Base-by-base conservation (phyloP, 2,797 vertebrate genomes). In the Mus spretus region DNA sequence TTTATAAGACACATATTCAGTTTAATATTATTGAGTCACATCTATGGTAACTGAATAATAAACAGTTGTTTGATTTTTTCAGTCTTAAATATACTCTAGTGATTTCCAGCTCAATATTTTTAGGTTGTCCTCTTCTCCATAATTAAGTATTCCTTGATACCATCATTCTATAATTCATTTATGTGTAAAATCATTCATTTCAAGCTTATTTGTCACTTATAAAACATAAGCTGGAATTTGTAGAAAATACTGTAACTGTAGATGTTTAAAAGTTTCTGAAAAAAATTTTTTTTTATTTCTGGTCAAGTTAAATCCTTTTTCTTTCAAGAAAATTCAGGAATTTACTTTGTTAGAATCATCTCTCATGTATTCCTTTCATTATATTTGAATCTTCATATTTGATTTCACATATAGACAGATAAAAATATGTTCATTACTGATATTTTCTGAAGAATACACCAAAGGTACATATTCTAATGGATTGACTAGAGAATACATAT, bases 1-100 rank as follows among this genome's bases (percentile, higher is more conserved):
- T 96, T 84, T 85, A 65, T 63, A 74, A 63, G 63, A 12, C 26
- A 93, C 15, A 40, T 74, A 65, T 61, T 89, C n/a, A 40, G 63
- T n/a, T 85, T 74, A 81, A 37, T 65, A 44, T 70, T 59, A 94
- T 85, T 28, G 55, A 8, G 17, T 15, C 55, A 37, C 4, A 55
- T 44, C 17, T 89, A 77, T 75, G 34, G 59, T 59, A 75, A 74
- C 34, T 55, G 28, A 44, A 81, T 86, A 77, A 2, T 55, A 37
- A 81, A 75, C 93, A 65, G 4, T 40, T 90, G 3, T 63, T 53
- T 90, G 37, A 15, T 40, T 40, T 88, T n/a, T 22, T 88, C 37
- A 55, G 28, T 74, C 2, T 78, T 37, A 70, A 90, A 44, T 40
- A 82, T 63, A 78, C 4, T n/a, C 3, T 81, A 6, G 12, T 81